These are phyloP conservation scores for Ibycter americanus DNA, from an alignment of 2,797 vertebrate species.

Conservation along the genomic window DNA sequence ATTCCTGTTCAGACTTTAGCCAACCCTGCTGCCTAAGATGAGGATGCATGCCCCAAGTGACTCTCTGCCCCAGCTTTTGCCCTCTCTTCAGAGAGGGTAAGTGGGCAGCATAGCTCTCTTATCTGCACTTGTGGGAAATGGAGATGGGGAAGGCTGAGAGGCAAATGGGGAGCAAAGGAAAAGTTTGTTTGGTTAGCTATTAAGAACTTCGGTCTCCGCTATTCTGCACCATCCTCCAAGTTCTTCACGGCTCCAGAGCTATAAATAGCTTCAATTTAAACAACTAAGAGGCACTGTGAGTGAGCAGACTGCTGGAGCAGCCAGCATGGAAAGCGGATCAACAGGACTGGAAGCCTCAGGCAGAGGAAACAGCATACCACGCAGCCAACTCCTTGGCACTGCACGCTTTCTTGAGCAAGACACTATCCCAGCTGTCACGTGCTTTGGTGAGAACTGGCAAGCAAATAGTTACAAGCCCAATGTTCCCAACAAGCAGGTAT, in stretches of 20 bases:
- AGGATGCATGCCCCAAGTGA: neutral
- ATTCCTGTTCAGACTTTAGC: neutral
- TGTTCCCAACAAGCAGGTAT: neutral
- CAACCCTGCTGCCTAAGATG: rapidly evolving
- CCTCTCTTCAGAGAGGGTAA: neutral
- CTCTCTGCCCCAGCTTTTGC: neutral
- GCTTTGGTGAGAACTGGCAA: neutral
- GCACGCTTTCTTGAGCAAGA: neutral
- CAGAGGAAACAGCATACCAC: neutral
- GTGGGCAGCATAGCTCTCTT: neutral
- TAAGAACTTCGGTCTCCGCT: neutral
- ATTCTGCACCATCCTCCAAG: neutral
- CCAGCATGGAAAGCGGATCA: neutral
- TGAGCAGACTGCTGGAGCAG: neutral
- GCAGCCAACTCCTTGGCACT: neutral
- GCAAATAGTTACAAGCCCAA: neutral
- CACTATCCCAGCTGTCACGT: rapidly evolving
- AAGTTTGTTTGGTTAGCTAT: neutral
- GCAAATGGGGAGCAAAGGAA: neutral
- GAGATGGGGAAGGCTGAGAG: neutral
- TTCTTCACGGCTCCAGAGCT: neutral
- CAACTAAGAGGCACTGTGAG: neutral
- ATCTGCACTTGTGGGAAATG: neutral
- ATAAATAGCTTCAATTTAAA: neutral
- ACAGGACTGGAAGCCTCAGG: neutral